Percentiles rank a stretch among this genome's conserved stretches.
Conservation (phyloP, 2,113 vertebrate species). For the Trinectes maculatus region DNA sequence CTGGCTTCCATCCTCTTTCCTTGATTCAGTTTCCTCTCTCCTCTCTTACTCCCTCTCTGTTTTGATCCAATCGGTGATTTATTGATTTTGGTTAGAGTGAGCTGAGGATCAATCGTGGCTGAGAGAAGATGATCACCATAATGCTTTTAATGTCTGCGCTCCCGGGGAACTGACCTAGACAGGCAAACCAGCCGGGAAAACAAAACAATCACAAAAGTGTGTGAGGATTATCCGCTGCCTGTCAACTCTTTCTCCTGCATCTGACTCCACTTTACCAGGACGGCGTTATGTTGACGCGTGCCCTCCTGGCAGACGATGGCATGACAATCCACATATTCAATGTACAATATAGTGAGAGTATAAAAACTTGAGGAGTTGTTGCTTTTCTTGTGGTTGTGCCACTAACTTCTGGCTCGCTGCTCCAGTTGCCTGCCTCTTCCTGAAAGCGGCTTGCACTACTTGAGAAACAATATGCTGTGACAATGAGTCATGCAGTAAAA, state of each 20-base stretch:
- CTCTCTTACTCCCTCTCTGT: conserved; percentile 16
- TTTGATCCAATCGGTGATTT: conserved; percentile 70
- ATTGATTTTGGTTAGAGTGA: conserved; percentile 66
- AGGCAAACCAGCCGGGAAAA: background rate
- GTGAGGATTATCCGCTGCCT: too few species aligned
- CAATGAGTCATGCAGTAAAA: background rate
- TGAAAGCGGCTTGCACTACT: background rate
- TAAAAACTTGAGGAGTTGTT: too few species aligned
- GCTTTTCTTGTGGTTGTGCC: too few species aligned
- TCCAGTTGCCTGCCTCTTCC: too few species aligned
- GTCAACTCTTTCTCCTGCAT: too few species aligned
- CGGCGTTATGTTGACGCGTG: too few species aligned
- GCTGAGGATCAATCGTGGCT: conserved; percentile 59
- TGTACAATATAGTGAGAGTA: too few species aligned
- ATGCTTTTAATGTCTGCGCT: conserved; percentile 47
- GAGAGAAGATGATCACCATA: conserved; percentile 46
- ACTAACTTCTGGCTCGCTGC: too few species aligned
- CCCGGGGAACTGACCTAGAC: conserved; percentile 11
- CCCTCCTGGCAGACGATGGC: too few species aligned
- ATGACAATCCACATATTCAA: too few species aligned
- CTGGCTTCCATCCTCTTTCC: conserved; percentile 18
- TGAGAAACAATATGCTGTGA: background rate
- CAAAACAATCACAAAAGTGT: too few species aligned
- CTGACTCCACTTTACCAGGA: too few species aligned
- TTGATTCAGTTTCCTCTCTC: background rate